A percentile compares a stretch with the other conserved stretches of the same genome.
Evolutionary conservation across 2,113 vertebrate genomes (phyloP).

Genomic region (Calyptommatus sinebrachiatus): DNA sequence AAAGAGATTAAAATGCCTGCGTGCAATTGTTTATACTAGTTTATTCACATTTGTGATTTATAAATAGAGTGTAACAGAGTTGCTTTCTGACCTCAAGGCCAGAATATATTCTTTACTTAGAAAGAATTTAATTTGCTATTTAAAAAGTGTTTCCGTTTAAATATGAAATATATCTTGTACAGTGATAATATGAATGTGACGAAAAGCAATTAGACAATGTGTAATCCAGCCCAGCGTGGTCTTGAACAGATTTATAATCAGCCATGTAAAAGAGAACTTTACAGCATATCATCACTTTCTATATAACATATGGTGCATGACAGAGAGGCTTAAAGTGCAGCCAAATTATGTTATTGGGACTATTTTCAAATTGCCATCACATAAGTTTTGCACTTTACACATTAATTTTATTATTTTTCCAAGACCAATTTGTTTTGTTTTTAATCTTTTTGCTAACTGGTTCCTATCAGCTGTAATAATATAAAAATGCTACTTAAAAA

Average conservation of each 20-base stretch:
- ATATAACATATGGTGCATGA: constrained; percentile 64
- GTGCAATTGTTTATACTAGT: no score
- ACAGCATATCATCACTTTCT: constrained; percentile 69
- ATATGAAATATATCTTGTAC: constrained; percentile 6
- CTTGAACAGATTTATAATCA: constrained; percentile 73
- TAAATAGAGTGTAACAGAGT: no score
- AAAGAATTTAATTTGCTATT: constrained; percentile 25
- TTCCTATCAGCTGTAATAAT: no score
- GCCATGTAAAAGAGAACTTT: constrained; percentile 65
- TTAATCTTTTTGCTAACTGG: no score
- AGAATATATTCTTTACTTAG: no score
- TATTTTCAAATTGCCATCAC: constrained; percentile 11
- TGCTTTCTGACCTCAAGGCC: neutral
- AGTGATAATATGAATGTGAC: constrained; percentile 32
- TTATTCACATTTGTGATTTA: no score
- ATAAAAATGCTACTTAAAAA: no score
- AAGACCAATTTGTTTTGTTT: neutral
- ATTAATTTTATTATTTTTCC: neutral
- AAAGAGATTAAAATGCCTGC: no score
- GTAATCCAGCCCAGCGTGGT: constrained; percentile 50
- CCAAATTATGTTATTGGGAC: constrained; percentile 24
- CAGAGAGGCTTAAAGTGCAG: constrained; percentile 34
- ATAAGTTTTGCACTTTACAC: constrained; percentile 35
- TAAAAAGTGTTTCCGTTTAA: constrained; percentile 48
- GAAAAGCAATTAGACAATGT: constrained; percentile 26